Conservation (phyloP, 1,140 invertebrate genomes). For the Caenorhabditis tropicalis region DNA sequence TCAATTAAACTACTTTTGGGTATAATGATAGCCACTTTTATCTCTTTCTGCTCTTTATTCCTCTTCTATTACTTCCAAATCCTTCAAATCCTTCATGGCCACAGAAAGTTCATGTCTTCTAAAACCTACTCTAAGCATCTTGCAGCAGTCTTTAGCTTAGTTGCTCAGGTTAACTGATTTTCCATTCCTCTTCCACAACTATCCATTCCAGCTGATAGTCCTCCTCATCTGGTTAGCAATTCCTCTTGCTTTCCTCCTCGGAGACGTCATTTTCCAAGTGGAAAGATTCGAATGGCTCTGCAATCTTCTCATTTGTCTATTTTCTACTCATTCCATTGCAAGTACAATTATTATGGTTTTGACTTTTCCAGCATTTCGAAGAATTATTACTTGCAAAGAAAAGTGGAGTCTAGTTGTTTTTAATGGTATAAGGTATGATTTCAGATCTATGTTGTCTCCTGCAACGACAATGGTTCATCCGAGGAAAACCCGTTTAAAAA, state of each 20-base stretch:
- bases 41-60: neutral
- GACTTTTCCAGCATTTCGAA: neutral
- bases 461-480: neutral
- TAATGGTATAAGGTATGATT: neutral
- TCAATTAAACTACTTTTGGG: neutral
- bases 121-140: neutral
- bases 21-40: neutral
- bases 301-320: neutral
- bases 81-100: neutral
- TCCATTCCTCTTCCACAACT: neutral
- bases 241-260: neutral
- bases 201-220: neutral
- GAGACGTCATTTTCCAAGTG: neutral
- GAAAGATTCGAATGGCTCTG: neutral
- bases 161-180: neutral
- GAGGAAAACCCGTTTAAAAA: neutral
- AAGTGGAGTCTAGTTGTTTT: neutral
- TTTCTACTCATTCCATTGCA: neutral
- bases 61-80: constrained; percentile 1
- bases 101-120: neutral
- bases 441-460: neutral
- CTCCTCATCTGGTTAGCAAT: neutral
- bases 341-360: constrained; percentile 6
- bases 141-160: neutral
- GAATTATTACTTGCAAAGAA: neutral